These are phyloP conservation scores for Cotesia vestalis DNA, from an alignment of 1,140 invertebrate genomes.

Conservation along the genomic window DNA sequence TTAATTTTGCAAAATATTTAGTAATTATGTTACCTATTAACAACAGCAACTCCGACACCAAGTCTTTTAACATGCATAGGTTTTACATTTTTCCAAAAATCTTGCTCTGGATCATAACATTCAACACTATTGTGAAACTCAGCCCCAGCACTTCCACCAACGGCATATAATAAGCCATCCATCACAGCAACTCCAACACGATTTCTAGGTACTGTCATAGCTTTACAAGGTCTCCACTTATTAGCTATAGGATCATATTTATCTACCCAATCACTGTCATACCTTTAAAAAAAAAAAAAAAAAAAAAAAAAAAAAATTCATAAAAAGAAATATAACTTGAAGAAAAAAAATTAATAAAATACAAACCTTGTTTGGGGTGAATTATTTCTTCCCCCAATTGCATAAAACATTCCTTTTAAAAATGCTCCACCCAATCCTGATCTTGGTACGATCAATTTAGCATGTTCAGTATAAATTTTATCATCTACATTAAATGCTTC, in stretches of 20 bases:
- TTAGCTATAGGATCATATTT: constrained; percentile 80
- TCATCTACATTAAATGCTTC: constrained; percentile 90
- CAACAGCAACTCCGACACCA: constrained; percentile 87
- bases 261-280: constrained; percentile 66
- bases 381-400: constrained; percentile 90
- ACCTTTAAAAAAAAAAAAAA: constrained; percentile 45
- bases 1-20: not conserved
- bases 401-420: constrained; percentile 87
- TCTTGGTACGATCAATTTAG: constrained; percentile 81
- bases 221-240: constrained; percentile 80
- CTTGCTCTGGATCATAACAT: constrained; percentile 89
- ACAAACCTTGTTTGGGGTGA: constrained; percentile 80
- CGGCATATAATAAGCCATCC: constrained; percentile 88
- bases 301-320: too few species aligned
- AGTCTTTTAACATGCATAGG: constrained; percentile 85
- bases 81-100: constrained; percentile 83
- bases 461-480: constrained; percentile 81
- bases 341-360: not conserved
- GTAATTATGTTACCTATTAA: constrained; percentile 73
- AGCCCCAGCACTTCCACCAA: constrained; percentile 85
- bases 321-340: not conserved
- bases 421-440: constrained; percentile 90
- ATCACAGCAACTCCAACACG: constrained; percentile 91
- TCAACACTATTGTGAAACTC: constrained; percentile 89
- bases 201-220: constrained; percentile 86